These are phyloP conservation scores for Eristalis pertinax DNA, from an alignment of 2,888 invertebrate species.

Conservation along the genomic window DNA sequence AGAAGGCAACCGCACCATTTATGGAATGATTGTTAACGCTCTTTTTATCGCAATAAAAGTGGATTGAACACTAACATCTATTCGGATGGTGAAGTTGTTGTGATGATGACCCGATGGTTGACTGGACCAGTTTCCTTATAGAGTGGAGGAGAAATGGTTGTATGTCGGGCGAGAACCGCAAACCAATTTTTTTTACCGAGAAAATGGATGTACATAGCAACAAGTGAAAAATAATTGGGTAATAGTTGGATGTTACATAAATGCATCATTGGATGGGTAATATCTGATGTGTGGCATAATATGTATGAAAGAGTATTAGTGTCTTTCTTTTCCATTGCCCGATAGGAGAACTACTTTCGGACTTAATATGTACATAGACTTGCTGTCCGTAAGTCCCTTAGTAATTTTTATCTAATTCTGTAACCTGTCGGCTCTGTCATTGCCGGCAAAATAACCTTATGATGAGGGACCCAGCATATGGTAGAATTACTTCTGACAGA, in stretches of 20 bases:
- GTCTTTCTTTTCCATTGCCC: no score
- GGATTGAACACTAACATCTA: slow-evolving; percentile 28
- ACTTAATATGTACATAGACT: no score
- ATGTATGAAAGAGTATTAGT: no score
- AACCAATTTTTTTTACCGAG: neutral
- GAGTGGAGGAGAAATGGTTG: neutral
- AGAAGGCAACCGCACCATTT: slow-evolving; percentile 41
- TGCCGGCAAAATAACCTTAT: no score
- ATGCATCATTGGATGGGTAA: neutral
- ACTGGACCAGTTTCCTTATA: slow-evolving; percentile 2
- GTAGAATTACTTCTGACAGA: no score
- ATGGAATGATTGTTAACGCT: slow-evolving; percentile 59
- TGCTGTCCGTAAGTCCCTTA: no score
- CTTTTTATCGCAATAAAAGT: slow-evolving; percentile 34
- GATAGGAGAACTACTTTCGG: no score
- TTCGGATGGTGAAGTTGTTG: slow-evolving; percentile 18
- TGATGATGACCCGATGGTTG: neutral
- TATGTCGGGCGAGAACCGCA: slow-evolving; percentile 7
- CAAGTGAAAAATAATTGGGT: neutral
- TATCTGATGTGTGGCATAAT: no score
- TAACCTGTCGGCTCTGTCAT: no score
- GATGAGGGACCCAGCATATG: no score
- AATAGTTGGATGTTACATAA: neutral
- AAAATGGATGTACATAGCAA: neutral
- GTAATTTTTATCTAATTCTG: no score